Evolutionary conservation across 1,140 invertebrate genomes (phyloP).

Genomic region (Rhopalosiphum maidis): DNA sequence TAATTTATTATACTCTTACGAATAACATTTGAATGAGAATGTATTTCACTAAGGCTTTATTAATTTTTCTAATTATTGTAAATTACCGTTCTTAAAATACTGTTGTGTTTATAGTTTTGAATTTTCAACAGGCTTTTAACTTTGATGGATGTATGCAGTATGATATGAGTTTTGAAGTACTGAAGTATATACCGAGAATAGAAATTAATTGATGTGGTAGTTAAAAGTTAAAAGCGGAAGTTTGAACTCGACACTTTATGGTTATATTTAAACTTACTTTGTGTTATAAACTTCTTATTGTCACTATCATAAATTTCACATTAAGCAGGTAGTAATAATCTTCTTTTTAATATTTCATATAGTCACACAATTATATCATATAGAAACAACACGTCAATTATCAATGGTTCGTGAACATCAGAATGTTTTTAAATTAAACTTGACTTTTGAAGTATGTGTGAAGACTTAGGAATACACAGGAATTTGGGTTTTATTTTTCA

Average conservation of each 20-base stretch:
- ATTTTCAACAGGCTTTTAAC: constrained; percentile 13
- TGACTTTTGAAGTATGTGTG: not conserved
- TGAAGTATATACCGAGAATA: not conserved
- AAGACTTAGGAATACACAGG: not conserved
- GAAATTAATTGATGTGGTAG: constrained; percentile 23
- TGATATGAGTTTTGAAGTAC: constrained; percentile 23
- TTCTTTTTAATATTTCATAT: not conserved
- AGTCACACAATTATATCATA: not conserved
- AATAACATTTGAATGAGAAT: not conserved
- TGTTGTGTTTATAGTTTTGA: not conserved
- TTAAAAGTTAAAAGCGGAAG: constrained; percentile 21
- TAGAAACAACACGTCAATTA: not conserved
- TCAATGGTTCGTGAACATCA: not conserved
- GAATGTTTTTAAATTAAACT: not conserved
- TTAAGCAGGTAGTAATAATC: not conserved
- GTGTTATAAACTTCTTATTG: constrained; percentile 31
- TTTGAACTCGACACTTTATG: constrained; percentile 7
- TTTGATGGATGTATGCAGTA: not conserved
- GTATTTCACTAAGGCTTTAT: not conserved
- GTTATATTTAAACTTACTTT: constrained; percentile 7
- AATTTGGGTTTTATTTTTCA: not conserved
- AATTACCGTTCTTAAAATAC: not conserved
- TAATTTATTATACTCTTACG: not conserved
- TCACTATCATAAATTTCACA: not conserved
- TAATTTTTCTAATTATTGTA: not conserved